Base-by-base conservation (phyloP, 2,113 vertebrate species). In the Bolborhynchus lineola region DNA sequence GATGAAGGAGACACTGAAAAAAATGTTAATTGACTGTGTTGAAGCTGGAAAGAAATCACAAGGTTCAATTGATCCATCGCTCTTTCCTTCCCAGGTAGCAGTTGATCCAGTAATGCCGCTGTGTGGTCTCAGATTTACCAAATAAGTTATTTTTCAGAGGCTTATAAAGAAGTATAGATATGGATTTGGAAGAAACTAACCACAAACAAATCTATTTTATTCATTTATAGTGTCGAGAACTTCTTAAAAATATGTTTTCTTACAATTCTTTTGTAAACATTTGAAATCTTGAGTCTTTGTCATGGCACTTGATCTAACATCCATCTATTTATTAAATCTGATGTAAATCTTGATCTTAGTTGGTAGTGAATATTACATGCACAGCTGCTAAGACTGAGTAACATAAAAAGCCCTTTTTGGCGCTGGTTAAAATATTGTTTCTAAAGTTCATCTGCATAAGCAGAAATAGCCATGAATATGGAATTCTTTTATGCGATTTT, bases 1-100 rank as follows among this genome's bases (percentile, higher is more conserved):
- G 97, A 99, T 99, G 99, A 99, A 99, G 94, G 98, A 98, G 12
- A 99, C 99, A 11, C 94, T 99, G 96, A 99, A 99, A 90, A 97
- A 98, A 49, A 96, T 99, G 91, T 97, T 99, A 86, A 96, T 96
- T 76, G 98, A 99, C 91, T 99, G 99, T 96, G 52, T 99, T 86
- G 93, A 97, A n/a, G 96, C 97, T 86, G 99, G 98, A 47, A 99
- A 88, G 95, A 98, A 97, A 91, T 98, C 98, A 9, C 97, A 97
- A 69, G 97, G 97, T 72, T 97, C 96, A 10, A 92, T 99, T 52
- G 99, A 99, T 95, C 99, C 99, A 14, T 98, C 98, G 0, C 97
- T 97, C 13, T 99, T 98, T 88, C 99, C 99, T 82, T 99, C 99
- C 37, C 99, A 99, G 98, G 99, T 99, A 98, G 76, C 84, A 33